Conservation (phyloP, 1,140 invertebrate species). For the Lucilia cuprina region DNA sequence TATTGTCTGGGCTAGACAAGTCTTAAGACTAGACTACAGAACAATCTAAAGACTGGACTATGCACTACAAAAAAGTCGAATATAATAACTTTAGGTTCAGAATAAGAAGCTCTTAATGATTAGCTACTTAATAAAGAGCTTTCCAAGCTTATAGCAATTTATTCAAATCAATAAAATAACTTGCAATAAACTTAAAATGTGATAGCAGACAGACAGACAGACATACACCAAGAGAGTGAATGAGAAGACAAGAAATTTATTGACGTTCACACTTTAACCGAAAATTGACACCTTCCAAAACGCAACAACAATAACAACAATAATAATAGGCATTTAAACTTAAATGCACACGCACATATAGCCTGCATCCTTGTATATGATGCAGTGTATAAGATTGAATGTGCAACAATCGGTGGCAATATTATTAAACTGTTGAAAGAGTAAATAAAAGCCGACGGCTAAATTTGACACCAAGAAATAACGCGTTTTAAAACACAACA, state of each 20-base stretch:
- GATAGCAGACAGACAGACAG: not conserved
- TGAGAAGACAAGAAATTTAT: not conserved
- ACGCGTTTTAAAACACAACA: not conserved
- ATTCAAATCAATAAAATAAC: not conserved
- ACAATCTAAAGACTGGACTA: no score
- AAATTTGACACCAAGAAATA: conserved; percentile 1
- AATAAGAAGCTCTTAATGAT: not conserved
- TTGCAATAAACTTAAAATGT: not conserved
- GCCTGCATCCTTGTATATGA: not conserved
- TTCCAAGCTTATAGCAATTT: not conserved
- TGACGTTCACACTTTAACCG: not conserved
- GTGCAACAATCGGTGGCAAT: not conserved
- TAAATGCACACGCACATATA: conserved; percentile 28
- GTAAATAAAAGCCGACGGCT: conserved; percentile 10
- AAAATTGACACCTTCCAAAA: not conserved
- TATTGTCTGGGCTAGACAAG: no score
- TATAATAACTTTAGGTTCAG: no score
- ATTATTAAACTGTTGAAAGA: conserved; percentile 12
- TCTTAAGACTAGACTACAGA: no score
- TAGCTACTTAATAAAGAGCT: not conserved
- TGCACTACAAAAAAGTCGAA: no score
- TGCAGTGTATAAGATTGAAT: not conserved
- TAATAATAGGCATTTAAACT: not conserved
- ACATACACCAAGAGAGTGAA: not conserved
- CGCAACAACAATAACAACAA: conserved; percentile 12